Evolutionary conservation across 2,113 vertebrate genomes (phyloP).

Genomic region (Nansenia antarctica): DNA sequence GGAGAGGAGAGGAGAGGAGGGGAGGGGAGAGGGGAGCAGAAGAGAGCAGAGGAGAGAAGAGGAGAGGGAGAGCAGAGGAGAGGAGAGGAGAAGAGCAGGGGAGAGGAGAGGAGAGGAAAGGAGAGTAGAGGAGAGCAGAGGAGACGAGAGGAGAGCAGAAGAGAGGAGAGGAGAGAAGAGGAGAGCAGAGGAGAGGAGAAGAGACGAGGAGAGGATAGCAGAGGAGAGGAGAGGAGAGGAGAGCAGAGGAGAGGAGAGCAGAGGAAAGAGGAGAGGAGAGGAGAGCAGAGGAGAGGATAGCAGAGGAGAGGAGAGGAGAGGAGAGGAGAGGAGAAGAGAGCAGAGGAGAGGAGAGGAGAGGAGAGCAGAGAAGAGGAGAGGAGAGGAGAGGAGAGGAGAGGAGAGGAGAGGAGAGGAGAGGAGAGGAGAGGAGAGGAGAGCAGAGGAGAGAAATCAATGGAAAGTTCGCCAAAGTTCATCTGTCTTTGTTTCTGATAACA

Average conservation of each 20-base stretch:
- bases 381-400: not conserved
- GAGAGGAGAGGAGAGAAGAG: too few relatives aligned
- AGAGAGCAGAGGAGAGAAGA: too few relatives aligned
- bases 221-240: too few relatives aligned
- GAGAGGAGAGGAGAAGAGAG: not conserved
- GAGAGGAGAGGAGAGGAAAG: not conserved
- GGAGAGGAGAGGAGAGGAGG: not conserved
- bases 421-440: not conserved
- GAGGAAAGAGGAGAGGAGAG: too few relatives aligned
- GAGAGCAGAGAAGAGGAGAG: too few relatives aligned
- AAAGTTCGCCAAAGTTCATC: slow-evolving; percentile 32
- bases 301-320: not conserved
- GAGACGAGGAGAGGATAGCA: too few relatives aligned
- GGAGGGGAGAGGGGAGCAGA: not conserved
- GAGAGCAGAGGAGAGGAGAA: not conserved
- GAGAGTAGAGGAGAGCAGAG: not conserved
- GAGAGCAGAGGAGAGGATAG: not conserved
- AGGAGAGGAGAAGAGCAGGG: not conserved
- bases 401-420: not conserved
- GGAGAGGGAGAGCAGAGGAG: not conserved
- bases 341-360: not conserved
- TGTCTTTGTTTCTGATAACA: slow-evolving; percentile 33
- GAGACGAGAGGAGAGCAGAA: not conserved
- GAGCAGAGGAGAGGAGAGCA: not conserved
- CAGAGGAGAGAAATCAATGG: slow-evolving; percentile 31